These are phyloP conservation scores for Notolepis coatsorum DNA, from an alignment of 2,797 vertebrate genomes.

Conservation along the genomic window DNA sequence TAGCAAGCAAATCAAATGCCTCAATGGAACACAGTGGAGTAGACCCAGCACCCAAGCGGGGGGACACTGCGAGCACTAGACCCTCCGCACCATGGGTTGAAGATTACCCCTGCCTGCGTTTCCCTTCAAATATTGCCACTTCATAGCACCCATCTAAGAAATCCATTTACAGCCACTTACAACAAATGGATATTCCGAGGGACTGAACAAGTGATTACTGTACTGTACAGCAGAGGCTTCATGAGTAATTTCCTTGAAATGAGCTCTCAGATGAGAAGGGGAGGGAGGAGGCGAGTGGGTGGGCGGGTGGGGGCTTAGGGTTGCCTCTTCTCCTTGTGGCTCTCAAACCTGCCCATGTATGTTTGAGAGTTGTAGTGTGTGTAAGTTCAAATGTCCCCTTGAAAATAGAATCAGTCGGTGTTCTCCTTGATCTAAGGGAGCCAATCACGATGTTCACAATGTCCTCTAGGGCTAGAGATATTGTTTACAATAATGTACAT, in stretches of 20 bases:
- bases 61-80: not conserved
- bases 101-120: conserved; percentile 40
- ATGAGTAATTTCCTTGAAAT: conserved; percentile 61
- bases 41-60: no score
- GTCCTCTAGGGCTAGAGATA: no score
- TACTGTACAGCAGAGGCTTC: conserved; percentile 32
- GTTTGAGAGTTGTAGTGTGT: no score
- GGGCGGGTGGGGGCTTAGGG: not conserved
- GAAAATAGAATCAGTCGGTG: no score
- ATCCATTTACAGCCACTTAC: conserved; percentile 55
- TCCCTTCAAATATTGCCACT: conserved; percentile 48
- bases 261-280: conserved; percentile 27
- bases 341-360: not conserved
- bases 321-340: not conserved
- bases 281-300: conserved; percentile 13
- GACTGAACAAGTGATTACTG: conserved; percentile 57
- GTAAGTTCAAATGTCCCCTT: no score
- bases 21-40: no score
- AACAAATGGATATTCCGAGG: conserved; percentile 56
- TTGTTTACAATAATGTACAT: no score
- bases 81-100: not conserved
- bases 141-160: conserved; percentile 49
- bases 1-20: no score
- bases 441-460: no score
- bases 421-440: no score